Evolutionary conservation across 2,888 invertebrate species (phyloP), one percentile per base, ranked within the genome.

Genomic region (Pemphredon lugubris): DNA sequence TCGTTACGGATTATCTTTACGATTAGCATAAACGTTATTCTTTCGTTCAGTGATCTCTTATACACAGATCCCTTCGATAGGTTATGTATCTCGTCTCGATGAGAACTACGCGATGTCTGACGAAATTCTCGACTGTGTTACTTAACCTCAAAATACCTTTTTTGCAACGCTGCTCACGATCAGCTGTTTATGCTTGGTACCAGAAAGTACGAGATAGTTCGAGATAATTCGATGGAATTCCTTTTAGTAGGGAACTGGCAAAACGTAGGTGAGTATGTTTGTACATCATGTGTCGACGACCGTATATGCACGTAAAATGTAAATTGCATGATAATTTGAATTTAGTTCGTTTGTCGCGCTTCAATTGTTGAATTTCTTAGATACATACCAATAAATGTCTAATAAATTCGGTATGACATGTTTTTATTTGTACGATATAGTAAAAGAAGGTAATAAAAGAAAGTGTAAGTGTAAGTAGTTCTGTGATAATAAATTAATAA

Each of bases 1-100:
- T 81, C 81, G 76, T 87, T 55, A 26, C 44, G 14, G 57, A 21
- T 53, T 58, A n/a, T 9, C 13, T 13, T 53, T 9, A 11, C 14
- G 13, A 50, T 61, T 64, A 9, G 37, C 51, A 60, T 68, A 67
- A 69, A 74, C 18, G 18, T 63, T 5, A 5, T 9, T 2, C 11
- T 5, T 50, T 50, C 23, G 14, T 0, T 18, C 30, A n/a, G n/a
- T n/a, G 11, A 40, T 7, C 2, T 40, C 40, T 16, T 4, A 3
- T 4, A 7, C 34, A 6, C 1, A n/a, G 34, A 34, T n/a, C 4
- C 1, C n/a, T 40, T 40, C 3, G 16, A 40, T 16, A 40, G 40
- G 40, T 16, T 34, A 40, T 16, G 18, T 14, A 16, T n/a, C n/a
- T n/a, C 34, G 34, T 34, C n/a, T 7, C n/a, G 34, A 7, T 40